phyloP scores from a whole-genome alignment of 2,888 invertebrate genomes.

The Microctonus hyperodae region DNA sequence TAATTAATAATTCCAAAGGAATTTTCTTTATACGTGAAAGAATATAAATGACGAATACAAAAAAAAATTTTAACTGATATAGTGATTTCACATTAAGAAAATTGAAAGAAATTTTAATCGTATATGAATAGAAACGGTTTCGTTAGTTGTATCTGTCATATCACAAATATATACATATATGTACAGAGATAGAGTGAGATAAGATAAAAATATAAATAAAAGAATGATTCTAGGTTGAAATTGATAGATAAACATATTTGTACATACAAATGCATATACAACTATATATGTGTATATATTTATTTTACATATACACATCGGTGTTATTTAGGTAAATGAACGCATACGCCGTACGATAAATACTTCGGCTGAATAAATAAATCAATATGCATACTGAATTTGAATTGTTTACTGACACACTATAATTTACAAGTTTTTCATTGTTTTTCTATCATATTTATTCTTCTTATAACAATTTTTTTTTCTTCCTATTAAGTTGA shows the following conservation, averaged over 20 bases:
- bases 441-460: slow-evolving; percentile 35
- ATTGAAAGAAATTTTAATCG: not conserved
- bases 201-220: slow-evolving; percentile 46
- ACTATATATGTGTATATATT: not conserved
- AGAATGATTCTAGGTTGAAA: slow-evolving; percentile 5
- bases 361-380: slow-evolving; percentile 11
- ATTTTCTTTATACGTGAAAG: no score
- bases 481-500: not conserved
- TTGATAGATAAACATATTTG: not conserved
- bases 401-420: slow-evolving; percentile 19
- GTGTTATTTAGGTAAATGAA: not conserved
- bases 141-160: slow-evolving; percentile 3
- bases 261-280: slow-evolving; percentile 8
- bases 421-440: slow-evolving; percentile 36
- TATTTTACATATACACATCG: not conserved
- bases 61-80: no score
- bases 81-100: no score
- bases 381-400: not conserved
- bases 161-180: not conserved
- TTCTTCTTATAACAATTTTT: slow-evolving; percentile 32
- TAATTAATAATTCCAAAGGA: no score
- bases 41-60: no score
- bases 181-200: slow-evolving; percentile 50
- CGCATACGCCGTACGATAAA: not conserved
- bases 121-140: not conserved